Conservation (phyloP, 2,888 invertebrate species). For the Antheraea yamamai region DNA sequence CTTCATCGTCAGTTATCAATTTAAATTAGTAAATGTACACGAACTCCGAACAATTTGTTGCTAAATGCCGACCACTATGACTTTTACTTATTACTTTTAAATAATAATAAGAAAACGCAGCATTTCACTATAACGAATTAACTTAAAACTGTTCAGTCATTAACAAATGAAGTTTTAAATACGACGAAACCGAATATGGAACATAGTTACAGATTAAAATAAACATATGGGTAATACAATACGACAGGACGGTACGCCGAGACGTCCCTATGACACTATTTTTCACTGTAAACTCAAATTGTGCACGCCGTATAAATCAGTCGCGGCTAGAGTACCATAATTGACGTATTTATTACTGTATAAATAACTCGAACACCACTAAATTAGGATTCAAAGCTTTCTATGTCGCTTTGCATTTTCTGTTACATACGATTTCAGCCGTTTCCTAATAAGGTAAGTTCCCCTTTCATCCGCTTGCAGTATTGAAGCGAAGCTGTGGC, state of each 20-base stretch:
- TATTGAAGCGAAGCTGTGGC: not conserved
- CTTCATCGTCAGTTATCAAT: too few species aligned
- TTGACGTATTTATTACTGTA: conserved; percentile 67
- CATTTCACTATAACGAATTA: not conserved
- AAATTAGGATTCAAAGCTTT: conserved; percentile 60
- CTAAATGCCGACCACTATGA: too few species aligned
- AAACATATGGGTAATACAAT: conserved; percentile 7
- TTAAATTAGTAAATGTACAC: too few species aligned
- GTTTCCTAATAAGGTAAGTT: conserved; percentile 11
- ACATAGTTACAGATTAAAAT: conserved; percentile 16
- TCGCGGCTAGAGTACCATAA: conserved; percentile 54
- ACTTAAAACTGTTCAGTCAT: not conserved
- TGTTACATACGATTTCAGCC: conserved; percentile 27
- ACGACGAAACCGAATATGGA: not conserved
- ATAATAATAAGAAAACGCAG: not conserved
- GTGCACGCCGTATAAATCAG: conserved; percentile 47
- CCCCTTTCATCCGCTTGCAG: not conserved
- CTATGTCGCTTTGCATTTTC: conserved; percentile 47
- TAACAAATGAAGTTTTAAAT: not conserved
- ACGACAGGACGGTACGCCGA: conserved; percentile 15
- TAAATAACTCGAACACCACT: conserved; percentile 60
- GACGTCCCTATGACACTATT: conserved; percentile 27
- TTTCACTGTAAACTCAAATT: conserved; percentile 27
- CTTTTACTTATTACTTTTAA: too few species aligned
- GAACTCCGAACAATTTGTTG: too few species aligned